A percentile compares a stretch with the other conserved stretches of the same genome.
Evolutionary conservation across 2,113 vertebrate species (phyloP).

Genomic region (Daphoenositta chrysoptera): DNA sequence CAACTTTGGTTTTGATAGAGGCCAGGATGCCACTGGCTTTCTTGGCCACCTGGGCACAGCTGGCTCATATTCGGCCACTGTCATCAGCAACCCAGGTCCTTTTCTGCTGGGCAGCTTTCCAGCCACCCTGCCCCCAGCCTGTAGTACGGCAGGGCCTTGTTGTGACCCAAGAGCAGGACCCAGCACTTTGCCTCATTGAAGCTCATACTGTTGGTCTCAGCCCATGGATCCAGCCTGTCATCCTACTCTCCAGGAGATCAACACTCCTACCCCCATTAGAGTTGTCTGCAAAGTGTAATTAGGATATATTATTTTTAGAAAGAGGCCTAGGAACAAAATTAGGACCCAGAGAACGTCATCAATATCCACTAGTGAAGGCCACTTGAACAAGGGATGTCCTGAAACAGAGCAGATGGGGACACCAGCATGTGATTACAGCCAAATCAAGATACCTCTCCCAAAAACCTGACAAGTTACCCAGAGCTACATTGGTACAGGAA

Average conservation of each 20-base stretch:
- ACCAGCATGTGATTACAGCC: not conserved
- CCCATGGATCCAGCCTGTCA: not conserved
- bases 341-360: not conserved
- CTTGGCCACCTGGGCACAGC: not conserved
- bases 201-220: not conserved
- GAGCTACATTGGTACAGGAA: not conserved
- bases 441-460: not conserved
- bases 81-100: not conserved
- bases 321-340: not conserved
- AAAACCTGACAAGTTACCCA: not conserved
- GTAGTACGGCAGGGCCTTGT: fast-evolving
- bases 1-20: not conserved
- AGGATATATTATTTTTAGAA: not conserved
- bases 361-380: not conserved
- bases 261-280: too few species aligned
- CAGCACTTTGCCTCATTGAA: not conserved
- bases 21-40: not conserved
- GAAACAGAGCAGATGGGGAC: not conserved
- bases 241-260: not conserved
- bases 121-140: not conserved
- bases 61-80: not conserved
- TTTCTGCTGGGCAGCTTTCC: not conserved
- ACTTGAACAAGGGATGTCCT: not conserved
- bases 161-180: not conserved
- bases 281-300: not conserved